phyloP scores from a whole-genome alignment of 2,888 invertebrate species.

The Cheilosia vulpina region DNA sequence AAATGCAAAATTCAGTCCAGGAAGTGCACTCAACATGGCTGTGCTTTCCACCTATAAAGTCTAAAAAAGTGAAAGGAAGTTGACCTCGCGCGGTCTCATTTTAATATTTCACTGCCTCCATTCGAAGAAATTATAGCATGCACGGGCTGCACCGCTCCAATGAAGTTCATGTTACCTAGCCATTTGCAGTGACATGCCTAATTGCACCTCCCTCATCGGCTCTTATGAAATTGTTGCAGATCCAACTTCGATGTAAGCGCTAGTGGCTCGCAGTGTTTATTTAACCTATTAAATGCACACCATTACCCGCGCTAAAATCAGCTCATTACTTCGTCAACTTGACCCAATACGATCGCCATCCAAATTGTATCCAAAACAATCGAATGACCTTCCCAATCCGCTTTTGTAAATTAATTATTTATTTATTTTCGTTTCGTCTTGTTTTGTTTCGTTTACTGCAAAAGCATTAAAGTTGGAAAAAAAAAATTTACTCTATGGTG shows the following conservation, averaged over 20 bases:
- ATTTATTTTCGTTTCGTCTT: too few species aligned
- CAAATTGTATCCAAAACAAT: constrained; percentile 36
- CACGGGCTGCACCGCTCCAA: background rate
- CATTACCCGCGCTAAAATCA: constrained; percentile 2
- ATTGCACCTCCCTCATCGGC: background rate
- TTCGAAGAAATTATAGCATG: background rate
- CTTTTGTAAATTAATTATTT: constrained; percentile 6
- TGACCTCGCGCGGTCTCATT: constrained; percentile 59
- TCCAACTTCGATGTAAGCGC: background rate
- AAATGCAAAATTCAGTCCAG: constrained; percentile 61
- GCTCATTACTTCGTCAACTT: constrained; percentile 33
- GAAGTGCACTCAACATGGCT: constrained; percentile 49
- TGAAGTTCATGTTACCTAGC: background rate
- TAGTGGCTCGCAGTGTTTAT: too few species aligned
- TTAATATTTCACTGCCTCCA: constrained; percentile 24
- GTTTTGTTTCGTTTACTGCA: background rate
- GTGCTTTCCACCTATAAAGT: constrained; percentile 19
- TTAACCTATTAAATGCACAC: background rate
- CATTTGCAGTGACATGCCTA: background rate
- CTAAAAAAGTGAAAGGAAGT: constrained; percentile 69
- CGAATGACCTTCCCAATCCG: constrained; percentile 50
- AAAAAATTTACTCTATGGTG: too few species aligned
- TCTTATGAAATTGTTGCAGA: background rate
- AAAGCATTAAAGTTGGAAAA: background rate
- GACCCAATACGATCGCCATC: constrained; percentile 46